Base-by-base conservation (phyloP, 2,888 invertebrate genomes). In the Miltochrista miniata region DNA sequence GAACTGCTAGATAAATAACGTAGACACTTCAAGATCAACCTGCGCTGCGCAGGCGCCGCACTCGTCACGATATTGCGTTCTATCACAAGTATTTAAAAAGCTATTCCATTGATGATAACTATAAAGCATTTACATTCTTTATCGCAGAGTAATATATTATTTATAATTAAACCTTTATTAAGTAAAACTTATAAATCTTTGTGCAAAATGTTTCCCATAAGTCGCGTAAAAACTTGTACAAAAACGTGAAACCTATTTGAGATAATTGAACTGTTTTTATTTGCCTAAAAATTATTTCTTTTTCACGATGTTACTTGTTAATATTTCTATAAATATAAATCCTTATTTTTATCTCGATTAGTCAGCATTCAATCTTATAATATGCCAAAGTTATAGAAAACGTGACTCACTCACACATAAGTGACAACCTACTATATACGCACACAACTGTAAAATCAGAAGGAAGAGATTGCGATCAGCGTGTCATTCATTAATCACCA, bases 391-490 rank as follows among this genome's bases (percentile, higher is more conserved):
- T 30, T 30, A 29, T 11, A 39, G 34, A 37, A 24, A 43, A 48
- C 51, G 43, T 43, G 51, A 43, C 44, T 13, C 3, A 38, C 29
- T 9, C 18, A 44, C 43, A 38, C 36, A 30, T 18, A 12, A 11
- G 33, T n/a, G 10, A 41, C 4, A 12, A 5, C 12, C 18, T 31
- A 36, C 2, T 14, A 38, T 34, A 29, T 30, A 43, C 10, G 31
- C 14, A 49, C 18, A 18, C 34, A 14, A 1, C 12, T 12, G 18
- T 8, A 24, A 5, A 11, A 4, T 4, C 65, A 78, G 71, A 64
- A 81, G 85, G 85, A 85, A 85, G 82, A 73, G 81, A 83, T 81
- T 63, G 74, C 65, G 59, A 78, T 76, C 77, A 64, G 51, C 56
- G 49, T 66, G 60, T 66, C 74, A 74, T 81, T 76, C 74, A 74